Conservation (phyloP, 2,797 vertebrate genomes). For the Tachyglossus aculeatus region DNA sequence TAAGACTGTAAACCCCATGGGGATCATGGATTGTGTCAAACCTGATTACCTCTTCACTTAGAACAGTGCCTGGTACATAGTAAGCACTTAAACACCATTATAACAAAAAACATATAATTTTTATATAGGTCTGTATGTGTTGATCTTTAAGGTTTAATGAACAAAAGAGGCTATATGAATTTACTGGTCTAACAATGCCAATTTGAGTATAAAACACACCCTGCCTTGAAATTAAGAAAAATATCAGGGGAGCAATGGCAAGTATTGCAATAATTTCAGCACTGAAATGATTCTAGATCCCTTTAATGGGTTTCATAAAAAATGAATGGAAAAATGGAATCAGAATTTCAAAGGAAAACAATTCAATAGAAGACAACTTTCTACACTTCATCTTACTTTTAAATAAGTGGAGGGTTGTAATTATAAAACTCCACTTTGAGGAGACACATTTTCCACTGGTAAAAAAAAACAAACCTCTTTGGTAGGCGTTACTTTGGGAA, state of each 20-base stretch:
- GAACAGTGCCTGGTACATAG: no score
- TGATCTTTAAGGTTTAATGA: constrained; percentile 28
- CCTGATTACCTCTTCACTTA: no score
- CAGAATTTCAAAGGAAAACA: constrained; percentile 31
- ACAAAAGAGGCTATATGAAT: constrained; percentile 42
- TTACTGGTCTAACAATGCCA: constrained; percentile 8
- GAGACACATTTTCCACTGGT: constrained; percentile 13
- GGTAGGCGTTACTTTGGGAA: constrained; percentile 11
- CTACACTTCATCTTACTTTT: no score
- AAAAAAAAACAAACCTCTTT: neutral
- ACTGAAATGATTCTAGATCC: constrained; percentile 53
- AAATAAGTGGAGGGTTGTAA: constrained; percentile 37
- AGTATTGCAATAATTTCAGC: constrained; percentile 25
- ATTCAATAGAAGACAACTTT: no score
- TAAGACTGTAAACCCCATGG: no score
- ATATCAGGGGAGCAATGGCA: constrained; percentile 41
- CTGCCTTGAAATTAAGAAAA: constrained; percentile 28
- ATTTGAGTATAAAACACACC: neutral
- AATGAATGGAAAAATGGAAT: constrained; percentile 39
- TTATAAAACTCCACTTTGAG: constrained; percentile 37
- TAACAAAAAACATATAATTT: no score
- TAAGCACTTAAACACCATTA: no score
- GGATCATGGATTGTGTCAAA: no score
- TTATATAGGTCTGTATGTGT: constrained; percentile 6
- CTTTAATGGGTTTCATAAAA: constrained; percentile 51